phyloP scores from a whole-genome alignment of 1,140 invertebrate genomes.

The Bombus sylvicola region DNA sequence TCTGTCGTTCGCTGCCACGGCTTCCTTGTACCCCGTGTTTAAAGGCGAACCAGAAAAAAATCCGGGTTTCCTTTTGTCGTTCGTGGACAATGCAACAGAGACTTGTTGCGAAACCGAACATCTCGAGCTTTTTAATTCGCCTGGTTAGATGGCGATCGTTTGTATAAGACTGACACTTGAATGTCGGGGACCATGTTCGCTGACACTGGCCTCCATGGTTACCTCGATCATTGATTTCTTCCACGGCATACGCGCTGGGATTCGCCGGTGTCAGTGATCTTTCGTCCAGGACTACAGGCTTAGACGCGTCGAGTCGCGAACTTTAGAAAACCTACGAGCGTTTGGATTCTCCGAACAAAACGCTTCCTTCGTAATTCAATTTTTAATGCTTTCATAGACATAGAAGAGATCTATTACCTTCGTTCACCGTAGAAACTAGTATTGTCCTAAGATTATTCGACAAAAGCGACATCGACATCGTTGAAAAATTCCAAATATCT shows the following conservation, averaged over 20 bases:
- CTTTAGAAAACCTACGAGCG: not conserved
- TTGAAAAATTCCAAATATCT: no score
- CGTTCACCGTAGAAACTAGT: no score
- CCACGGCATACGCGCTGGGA: not conserved
- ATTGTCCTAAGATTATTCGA: no score
- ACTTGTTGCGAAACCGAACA: conserved; percentile 7
- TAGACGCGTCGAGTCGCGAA: not conserved
- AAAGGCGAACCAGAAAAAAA: not conserved
- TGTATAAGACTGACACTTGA: conserved; percentile 17
- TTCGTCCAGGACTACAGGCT: not conserved
- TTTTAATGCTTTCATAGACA: not conserved
- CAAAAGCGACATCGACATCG: no score
- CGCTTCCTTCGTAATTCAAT: not conserved
- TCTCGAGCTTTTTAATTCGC: conserved; percentile 5
- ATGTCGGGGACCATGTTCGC: conserved; percentile 10
- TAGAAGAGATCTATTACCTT: no score
- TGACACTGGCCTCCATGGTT: conserved; percentile 8
- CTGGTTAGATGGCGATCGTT: conserved; percentile 2
- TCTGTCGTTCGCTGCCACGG: conserved; percentile 48
- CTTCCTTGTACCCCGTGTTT: conserved; percentile 38
- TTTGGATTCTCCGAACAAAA: not conserved
- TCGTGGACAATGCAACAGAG: not conserved
- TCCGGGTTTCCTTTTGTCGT: conserved; percentile 21
- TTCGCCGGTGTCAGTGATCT: no score
- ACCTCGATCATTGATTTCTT: not conserved